These are phyloP conservation scores for Carapus acus DNA, from an alignment of 2,797 vertebrate genomes.

Conservation along the genomic window DNA sequence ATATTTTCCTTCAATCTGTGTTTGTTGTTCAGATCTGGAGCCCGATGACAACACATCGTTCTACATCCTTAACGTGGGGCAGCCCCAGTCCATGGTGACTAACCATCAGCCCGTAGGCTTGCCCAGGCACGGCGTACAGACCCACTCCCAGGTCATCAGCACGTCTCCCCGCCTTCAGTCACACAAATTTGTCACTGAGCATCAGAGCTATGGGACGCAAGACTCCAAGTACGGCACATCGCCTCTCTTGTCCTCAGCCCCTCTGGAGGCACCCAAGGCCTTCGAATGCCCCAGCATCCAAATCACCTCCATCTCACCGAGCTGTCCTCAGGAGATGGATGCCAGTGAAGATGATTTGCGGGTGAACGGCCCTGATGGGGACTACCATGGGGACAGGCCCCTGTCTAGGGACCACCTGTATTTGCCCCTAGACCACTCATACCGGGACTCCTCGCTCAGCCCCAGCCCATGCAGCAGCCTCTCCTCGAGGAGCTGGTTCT, in stretches of 20 bases:
- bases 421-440: constrained; percentile 93
- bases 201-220: constrained; percentile 71
- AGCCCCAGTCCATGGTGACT: constrained; percentile 77
- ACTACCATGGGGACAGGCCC: constrained; percentile 84
- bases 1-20: constrained; percentile 15
- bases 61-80: constrained; percentile 93
- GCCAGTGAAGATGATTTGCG: constrained; percentile 78
- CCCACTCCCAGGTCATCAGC: constrained; percentile 82
- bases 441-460: constrained; percentile 91
- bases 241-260: constrained; percentile 57
- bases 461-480: constrained; percentile 97
- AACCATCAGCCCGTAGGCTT: constrained; percentile 81
- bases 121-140: constrained; percentile 84
- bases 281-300: constrained; percentile 99
- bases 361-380: constrained; percentile 84
- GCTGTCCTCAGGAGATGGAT: constrained; percentile 95
- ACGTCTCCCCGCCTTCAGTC: constrained; percentile 78
- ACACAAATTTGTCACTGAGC: constrained; percentile 81
- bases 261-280: constrained; percentile 82
- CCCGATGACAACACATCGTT: constrained; percentile 93
- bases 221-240: constrained; percentile 81
- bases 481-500: constrained; percentile 97
- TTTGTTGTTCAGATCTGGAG: constrained; percentile 80
- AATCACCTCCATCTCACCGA: constrained; percentile 99
- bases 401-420: constrained; percentile 93